Evolutionary conservation across 2,888 invertebrate genomes (phyloP), one percentile per base, ranked within the genome.

Genomic region (Perithous albicinctus): DNA sequence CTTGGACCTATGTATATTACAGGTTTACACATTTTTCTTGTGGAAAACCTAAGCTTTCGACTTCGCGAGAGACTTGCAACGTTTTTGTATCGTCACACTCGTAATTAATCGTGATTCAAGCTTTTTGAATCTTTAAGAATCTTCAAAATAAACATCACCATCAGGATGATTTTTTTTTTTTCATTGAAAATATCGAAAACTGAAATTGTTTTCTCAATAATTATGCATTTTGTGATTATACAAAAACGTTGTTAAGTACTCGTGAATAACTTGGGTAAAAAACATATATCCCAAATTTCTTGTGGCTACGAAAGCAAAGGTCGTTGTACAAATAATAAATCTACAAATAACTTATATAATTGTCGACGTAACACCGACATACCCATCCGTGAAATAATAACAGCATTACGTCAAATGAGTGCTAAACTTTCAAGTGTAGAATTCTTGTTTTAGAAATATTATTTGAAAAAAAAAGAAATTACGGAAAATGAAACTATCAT

Each of bases 281-380:
- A n/a, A n/a, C n/a, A 48, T 20, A 20, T 10, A 8, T 23, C 48
- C 48, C 48, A 48, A 48, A 23, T 20, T 10, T 8, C 12, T 48
- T 48, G 48, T 48, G n/a, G 54, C 26, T 12, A 54, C 54, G 12
- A 26, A 26, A 26, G 2, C 54, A n/a, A 26, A 26, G 10, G n/a
- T 54, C 26, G 12, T 23, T 90, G 86, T 90, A 91, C 89, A 91
- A 89, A 88, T 86, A 87, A 88, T 89, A 88, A 87, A 88, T 77
- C 77, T 86, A 86, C 84, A 61, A 43, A 85, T 84, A 84, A 82
- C 73, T 84, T 78, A 84, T 82, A 78, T 78, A 83, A 80, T 74
- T 78, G 61, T 67, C 29, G 35, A 41, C n/a, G 29, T 59, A 29
- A 48, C 12, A 61, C 23, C 48, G 46, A 48, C n/a, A n/a, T n/a